A percentile compares a stretch with the other conserved stretches of the same genome.
These are phyloP conservation scores for Monopterus albus DNA, from an alignment of 2,113 vertebrate species.

Conservation along the genomic window DNA sequence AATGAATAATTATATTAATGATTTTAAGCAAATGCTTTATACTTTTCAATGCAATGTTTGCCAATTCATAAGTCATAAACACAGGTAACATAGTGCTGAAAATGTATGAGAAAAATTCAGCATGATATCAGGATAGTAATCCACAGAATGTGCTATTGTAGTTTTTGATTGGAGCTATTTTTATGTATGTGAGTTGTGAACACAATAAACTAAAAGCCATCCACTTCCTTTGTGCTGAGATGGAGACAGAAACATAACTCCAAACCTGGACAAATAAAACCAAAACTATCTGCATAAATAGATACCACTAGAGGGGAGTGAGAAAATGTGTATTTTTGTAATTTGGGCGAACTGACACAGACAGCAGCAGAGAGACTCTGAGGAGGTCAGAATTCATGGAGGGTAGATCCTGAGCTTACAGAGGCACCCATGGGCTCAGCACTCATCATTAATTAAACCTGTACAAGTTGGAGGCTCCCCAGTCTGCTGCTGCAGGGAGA, in stretches of 20 bases:
- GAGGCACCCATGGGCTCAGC: not conserved
- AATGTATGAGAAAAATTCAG: too few relatives aligned
- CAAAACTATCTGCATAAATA: not conserved
- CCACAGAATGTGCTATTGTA: not conserved
- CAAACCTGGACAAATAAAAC: not conserved
- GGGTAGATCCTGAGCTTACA: conserved; percentile 10
- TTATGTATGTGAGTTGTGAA: not conserved
- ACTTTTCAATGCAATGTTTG: too few relatives aligned
- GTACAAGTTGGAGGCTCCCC: conserved; percentile 29
- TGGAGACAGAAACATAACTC: not conserved
- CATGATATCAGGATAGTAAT: too few relatives aligned
- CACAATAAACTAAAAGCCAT: not conserved
- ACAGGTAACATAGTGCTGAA: too few relatives aligned
- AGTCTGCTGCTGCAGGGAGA: conserved; percentile 10
- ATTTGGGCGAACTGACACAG: not conserved
- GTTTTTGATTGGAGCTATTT: not conserved
- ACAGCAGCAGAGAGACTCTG: not conserved
- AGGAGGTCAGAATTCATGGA: not conserved
- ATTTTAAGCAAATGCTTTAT: too few relatives aligned
- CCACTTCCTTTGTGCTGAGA: not conserved
- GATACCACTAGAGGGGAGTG: not conserved
- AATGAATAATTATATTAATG: too few relatives aligned
- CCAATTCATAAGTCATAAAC: too few relatives aligned
- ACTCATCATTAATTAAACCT: conserved; percentile 40
- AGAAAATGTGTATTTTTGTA: not conserved